Conservation (phyloP, 2,113 vertebrate species). For the Salvator merianae region DNA sequence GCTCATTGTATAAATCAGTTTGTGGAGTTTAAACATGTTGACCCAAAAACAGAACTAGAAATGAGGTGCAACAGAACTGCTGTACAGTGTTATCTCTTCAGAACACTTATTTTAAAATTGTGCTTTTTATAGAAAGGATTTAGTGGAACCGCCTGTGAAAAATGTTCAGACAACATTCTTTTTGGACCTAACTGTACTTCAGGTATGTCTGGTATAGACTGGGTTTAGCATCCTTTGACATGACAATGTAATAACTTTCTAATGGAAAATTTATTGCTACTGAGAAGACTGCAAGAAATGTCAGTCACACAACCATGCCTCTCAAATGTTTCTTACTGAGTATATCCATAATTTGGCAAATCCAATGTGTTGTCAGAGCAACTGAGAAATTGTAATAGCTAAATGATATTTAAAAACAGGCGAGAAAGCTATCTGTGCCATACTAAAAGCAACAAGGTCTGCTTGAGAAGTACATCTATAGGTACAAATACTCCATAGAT, state of each 20-base stretch:
- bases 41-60: not conserved
- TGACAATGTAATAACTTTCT: no score
- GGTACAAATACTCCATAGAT: not conserved
- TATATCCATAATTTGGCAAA: not conserved
- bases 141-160: constrained; percentile 89
- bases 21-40: not conserved
- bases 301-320: not conserved
- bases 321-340: not conserved
- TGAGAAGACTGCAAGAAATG: not conserved
- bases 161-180: constrained; percentile 75
- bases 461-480: not conserved
- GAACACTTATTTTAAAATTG: not conserved
- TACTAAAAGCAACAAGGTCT: not conserved
- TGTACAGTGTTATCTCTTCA: not conserved
- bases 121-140: constrained; percentile 79
- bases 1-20: no score
- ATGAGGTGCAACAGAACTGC: not conserved
- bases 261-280: not conserved
- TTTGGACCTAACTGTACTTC: constrained; percentile 84
- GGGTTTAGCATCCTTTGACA: not conserved
- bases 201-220: constrained; percentile 71
- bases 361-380: not conserved
- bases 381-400: not conserved
- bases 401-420: not conserved
- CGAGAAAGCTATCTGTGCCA: not conserved